Conservation (phyloP, 2,113 vertebrate genomes). For the Anser cygnoides region DNA sequence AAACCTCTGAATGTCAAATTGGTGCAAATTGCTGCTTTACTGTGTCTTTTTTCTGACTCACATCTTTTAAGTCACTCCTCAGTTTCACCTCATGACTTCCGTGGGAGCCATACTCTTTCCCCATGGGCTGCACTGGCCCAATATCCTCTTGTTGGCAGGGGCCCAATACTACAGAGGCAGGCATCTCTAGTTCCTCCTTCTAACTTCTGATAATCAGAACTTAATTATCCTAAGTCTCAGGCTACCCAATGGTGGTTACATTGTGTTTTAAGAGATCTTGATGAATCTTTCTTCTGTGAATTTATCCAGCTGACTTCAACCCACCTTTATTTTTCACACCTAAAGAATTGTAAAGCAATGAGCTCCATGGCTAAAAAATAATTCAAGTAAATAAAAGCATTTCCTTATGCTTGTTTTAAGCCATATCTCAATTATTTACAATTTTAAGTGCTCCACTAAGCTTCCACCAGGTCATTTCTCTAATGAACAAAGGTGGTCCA, state of each 20-base stretch:
- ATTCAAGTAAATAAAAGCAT: not conserved
- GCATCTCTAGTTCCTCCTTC: not conserved
- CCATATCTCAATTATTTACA: not conserved
- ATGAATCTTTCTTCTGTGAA: not conserved
- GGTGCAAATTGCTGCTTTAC: not conserved
- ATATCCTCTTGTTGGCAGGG: fast-evolving
- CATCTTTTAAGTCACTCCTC: not conserved
- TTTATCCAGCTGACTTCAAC: not conserved
- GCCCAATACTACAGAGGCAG: not conserved
- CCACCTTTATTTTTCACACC: not conserved
- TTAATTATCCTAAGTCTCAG: not conserved
- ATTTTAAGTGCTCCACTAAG: not conserved
- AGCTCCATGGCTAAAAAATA: not conserved
- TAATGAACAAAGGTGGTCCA: not conserved
- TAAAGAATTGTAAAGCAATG: not conserved
- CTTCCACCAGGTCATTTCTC: not conserved
- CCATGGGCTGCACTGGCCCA: not conserved
- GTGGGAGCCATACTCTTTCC: not conserved
- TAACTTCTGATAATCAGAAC: not conserved
- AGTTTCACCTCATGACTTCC: not conserved
- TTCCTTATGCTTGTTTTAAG: not conserved
- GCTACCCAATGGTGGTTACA: not conserved
- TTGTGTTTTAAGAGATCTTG: not conserved
- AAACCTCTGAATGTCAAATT: not conserved
- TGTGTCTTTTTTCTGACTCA: not conserved